Conservation (phyloP, 2,113 vertebrate species). For the Cyprinodon variegatus region DNA sequence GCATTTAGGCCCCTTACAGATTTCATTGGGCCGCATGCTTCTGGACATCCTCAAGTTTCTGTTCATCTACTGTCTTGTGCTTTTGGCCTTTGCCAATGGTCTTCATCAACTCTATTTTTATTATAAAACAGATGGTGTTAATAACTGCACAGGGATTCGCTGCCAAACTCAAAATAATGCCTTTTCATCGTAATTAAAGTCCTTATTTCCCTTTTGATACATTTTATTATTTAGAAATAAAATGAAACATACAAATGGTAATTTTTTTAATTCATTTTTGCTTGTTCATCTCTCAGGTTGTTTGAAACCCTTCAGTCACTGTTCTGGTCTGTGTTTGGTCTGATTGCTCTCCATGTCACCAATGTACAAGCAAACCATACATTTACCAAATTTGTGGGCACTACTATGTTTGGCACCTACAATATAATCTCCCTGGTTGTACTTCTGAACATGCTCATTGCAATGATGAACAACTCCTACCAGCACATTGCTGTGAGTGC, state of each 20-base stretch:
- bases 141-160: conserved; percentile 89
- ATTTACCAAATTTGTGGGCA: conserved; percentile 96
- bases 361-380: conserved; percentile 88
- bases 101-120: conserved; percentile 97
- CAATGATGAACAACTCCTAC: conserved; percentile 99
- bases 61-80: conserved; percentile 97
- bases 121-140: conserved; percentile 79
- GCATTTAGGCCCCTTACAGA: conserved; percentile 96
- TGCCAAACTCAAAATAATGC: conserved; percentile 93
- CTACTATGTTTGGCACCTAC: conserved; percentile 98
- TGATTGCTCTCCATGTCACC: conserved; percentile 94
- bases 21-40: conserved; percentile 98
- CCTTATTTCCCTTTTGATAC: conserved; percentile 1
- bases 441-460: conserved; percentile 98
- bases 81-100: conserved; percentile 96
- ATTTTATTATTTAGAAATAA: neutral
- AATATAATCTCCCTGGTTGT: conserved; percentile 97
- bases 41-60: conserved; percentile 98
- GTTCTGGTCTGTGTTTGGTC: conserved; percentile 98
- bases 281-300: conserved; percentile 79
- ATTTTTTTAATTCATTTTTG: conserved; percentile 21
- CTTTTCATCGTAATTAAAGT: conserved; percentile 91
- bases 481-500: conserved; percentile 96
- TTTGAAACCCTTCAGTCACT: conserved; percentile 96
- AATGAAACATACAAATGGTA: neutral